Evolutionary conservation across 2,888 invertebrate genomes (phyloP), one percentile per base, ranked within the genome.

Genomic region (Megalurothrips usitatus): DNA sequence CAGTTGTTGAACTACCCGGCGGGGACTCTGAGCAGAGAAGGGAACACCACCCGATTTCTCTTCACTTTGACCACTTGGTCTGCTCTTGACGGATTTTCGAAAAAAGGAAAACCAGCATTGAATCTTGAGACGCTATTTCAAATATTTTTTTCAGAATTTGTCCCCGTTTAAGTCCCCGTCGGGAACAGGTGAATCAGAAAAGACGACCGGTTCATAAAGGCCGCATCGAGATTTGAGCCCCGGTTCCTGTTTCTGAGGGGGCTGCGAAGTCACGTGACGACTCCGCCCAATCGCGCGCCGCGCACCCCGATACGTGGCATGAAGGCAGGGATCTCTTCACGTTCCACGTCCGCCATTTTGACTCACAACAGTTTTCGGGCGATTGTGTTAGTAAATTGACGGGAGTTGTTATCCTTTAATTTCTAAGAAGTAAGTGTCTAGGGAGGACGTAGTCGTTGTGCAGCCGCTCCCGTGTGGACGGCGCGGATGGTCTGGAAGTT

Each of bases 311-410:
- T 93, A 93, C 93, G 93, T 93, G 93, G 93, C 93, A 93, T 90
- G 87, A 90, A 90, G 68, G 68, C 91, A 90, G 91, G 91, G 91
- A 91, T 89, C 90, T 89, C 90, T 91, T 84, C 90, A 81, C 83
- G 82, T 91, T 92, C 91, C 91, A 91, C 92, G 91, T 92, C 92
- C 92, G 93, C 93, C 93, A 93, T 93, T 92, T 93, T 93, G 68
- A 75, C 68, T 75, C 68, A 75, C 68, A 75, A 75, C 68, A 75
- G 68, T 26, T 75, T 75, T 75, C 68, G 23, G n/a, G 68, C 12
- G 68, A 75, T 75, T 75, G 68, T 75, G 68, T 75, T 75, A 75
- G 68, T 75, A 75, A 75, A 75, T 75, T 75, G 68, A 75, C 68
- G 68, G 26, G 68, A 75, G 68, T 75, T 75, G 26, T 6, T 75